Evolutionary conservation across 2,113 vertebrate genomes (phyloP), one percentile per base, ranked within the genome.

Genomic region (Phrynosoma platyrhinos): DNA sequence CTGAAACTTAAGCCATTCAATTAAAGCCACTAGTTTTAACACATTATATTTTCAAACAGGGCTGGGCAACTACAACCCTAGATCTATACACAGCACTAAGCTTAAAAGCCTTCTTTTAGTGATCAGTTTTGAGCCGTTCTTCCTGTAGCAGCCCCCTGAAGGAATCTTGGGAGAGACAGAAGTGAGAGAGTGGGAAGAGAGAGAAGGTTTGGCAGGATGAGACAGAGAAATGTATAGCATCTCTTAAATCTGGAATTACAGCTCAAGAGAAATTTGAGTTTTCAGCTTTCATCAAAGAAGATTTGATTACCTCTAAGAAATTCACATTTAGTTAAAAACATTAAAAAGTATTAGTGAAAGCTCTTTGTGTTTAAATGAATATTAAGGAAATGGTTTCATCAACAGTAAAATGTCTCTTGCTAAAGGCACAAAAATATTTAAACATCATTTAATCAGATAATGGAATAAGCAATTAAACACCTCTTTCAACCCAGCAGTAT

Each of bases 391-490:
- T 82, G 30, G 79, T 84, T 5, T 20, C 68, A 52, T 21, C 9
- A 91, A 69, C 9, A 84, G 30, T 58, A 87, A 53, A 0, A 90
- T 23, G 32, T 71, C 64, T 76, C 77, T 91, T 9, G 0, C 55
- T 36, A 84, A 74, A 75, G 55, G 69, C 72, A 87, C 2, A 72
- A 87, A 80, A 58, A 2, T 36, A 90, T 42, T 3, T 78, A 82
- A 89, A 88, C 87, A 83, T 86, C 32, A 76, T 83, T 90, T 90
- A 82, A 62, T 66, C 36, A 78, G 40, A 88, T 75, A 88, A 85
- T 32, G 16, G 91, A 91, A 92, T 72, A 76, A 89, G 14, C 62
- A 90, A 47, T 14, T 89, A 86, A 82, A 89, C 84, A 89, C 79
- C 62, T 92, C 90, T 80, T 76, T 79, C 47, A 68, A 53, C 52